Base-by-base conservation (phyloP, 2,888 invertebrate genomes). In the Teleogryllus oceanicus region DNA sequence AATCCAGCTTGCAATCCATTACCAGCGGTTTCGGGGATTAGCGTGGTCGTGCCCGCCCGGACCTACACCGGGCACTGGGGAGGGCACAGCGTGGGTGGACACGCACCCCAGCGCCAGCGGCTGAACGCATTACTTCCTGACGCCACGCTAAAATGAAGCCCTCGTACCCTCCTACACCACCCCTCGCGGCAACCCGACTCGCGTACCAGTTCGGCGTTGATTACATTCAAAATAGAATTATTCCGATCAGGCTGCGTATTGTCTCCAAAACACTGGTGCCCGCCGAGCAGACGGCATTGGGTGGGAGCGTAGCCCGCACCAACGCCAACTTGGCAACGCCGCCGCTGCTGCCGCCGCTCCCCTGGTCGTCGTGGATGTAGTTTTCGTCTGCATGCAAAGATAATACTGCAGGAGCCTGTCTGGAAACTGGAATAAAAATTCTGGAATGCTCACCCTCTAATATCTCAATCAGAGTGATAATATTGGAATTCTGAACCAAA, bases 181-280 rank as follows among this genome's bases (percentile, higher is more conserved):
- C 62, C n/a, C 62, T 1, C 62, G 0, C 62, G n/a, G 16, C n/a
- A 13, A 62, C 62, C n/a, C 62, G 13, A 5, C 16, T 1, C 62
- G 16, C 13, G 16, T 16, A 62, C 62, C n/a, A 18, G 62, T 62
- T 13, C 62, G 62, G 62, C 62, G 62, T 62, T 62, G 62, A 62
- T 62, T 62, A 62, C 62, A 62, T 62, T 62, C 62, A 62, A 62
- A 62, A 62, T 62, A 62, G 62, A 62, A 62, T 62, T 62, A 62
- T 62, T 62, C 62, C 62, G 62, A 62, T 62, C 62, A 62, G 62
- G 16, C 62, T 62, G 62, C 62, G n/a, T 62, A 62, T 62, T 62
- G 62, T 62, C 62, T 62, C 62, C 62, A 62, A 62, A 62, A 62
- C 62, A 62, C 16, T 62, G 62, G 62, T n/a, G 62, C 62, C 62